These are phyloP conservation scores for Xerus inauris DNA, from an alignment of 2,113 vertebrate species.

Conservation along the genomic window DNA sequence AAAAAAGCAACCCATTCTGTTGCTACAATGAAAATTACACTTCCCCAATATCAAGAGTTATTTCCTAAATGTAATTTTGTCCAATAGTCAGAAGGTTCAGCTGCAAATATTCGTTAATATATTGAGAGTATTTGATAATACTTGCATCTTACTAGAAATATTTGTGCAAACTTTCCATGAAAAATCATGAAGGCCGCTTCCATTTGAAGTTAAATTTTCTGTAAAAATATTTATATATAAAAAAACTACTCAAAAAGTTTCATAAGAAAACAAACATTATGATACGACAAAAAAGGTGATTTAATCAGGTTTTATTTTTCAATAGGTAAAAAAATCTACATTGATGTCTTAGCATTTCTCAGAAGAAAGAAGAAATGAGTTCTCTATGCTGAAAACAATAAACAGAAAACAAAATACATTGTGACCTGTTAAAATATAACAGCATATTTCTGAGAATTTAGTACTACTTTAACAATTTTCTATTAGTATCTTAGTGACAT, in stretches of 20 bases:
- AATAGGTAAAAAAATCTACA: background rate
- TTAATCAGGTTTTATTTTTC: constrained; percentile 24
- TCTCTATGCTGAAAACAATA: constrained; percentile 1
- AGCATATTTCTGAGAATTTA: constrained; percentile 1
- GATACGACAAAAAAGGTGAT: background rate
- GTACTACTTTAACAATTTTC: background rate
- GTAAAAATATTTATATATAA: background rate
- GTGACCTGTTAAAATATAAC: background rate
- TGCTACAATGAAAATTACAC: background rate
- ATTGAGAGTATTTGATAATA: background rate
- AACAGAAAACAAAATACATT: background rate
- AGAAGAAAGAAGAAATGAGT: constrained; percentile 15
- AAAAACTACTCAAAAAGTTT: background rate
- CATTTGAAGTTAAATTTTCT: background rate
- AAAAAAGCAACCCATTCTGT: background rate
- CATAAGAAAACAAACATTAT: background rate
- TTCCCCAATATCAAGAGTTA: background rate
- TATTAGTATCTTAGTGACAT: background rate
- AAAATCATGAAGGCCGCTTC: background rate
- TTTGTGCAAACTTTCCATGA: background rate
- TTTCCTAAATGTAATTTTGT: background rate
- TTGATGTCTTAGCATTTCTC: background rate
- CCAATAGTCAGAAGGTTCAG: background rate
- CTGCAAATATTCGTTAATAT: background rate
- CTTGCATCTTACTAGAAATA: background rate